Evolutionary conservation across 2,888 invertebrate genomes (phyloP), one percentile per base, ranked within the genome.

Genomic region (Coelogynopora nodosa): DNA sequence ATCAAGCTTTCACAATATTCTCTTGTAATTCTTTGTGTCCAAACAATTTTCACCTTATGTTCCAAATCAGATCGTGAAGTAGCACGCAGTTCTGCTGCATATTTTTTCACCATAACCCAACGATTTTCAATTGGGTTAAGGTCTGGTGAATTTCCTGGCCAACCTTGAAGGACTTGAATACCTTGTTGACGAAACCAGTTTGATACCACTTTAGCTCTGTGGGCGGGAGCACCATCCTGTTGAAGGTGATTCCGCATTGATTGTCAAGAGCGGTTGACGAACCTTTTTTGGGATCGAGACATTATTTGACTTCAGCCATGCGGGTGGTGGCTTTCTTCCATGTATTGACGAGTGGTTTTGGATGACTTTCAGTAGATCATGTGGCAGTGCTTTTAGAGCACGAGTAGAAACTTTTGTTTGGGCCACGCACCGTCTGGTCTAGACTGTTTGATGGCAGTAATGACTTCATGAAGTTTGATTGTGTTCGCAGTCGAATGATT

Each of bases 271-370:
- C 81, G 5, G 81, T 80, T 10, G 81, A 80, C 5, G 81, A 80
- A 5, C 81, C 81, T 80, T 80, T 80, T 80, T 80, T 80, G 81
- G 81, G 81, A 80, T 80, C 27, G 81, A 80, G 5, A 10, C 81
- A 23, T 13, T 80, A n/a, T 23, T 80, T 23, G 81, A 80, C 23
- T 80, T 80, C 23, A 23, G 23, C 81, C 81, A 80, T 80, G 23
- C 27, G 81, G 5, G 23, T 80, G 81, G 81, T 80, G 81, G 23
- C 5, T 28, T 80, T 23, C 81, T 27, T 23, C 81, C 81, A 23
- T 80, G 23, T 10, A 80, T 23, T 80, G 81, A n/a, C 5, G 81
- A 80, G 81, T 80, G n/a, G 29, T 80, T 80, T 23, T 5, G 10
- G 81, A 80, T 80, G 5, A 80, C 49, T 49, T 18, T 49, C 49